Base-by-base conservation (phyloP, 2,113 vertebrate genomes). In the Rhinichthys klamathensis region DNA sequence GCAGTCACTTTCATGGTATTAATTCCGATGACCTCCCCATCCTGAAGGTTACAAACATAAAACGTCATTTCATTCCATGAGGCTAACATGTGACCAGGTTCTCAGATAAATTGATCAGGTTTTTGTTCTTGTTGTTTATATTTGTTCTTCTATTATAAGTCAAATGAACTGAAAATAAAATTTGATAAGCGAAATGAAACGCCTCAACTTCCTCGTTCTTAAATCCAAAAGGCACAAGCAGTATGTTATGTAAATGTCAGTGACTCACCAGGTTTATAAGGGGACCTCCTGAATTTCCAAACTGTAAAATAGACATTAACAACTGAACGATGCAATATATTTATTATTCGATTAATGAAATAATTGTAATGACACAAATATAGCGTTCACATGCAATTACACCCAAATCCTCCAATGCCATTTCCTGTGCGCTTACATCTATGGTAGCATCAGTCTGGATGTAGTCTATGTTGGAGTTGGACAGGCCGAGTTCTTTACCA, bases 1-100 rank as follows among this genome's bases (percentile, higher is more conserved):
- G 98, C 94, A 0, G 97, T 98, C 90, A 99, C 98, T 91, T 98
- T 99, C 96, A 99, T 99, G 21, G 98, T 99, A 91, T 99, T 99
- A 89, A 99, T 97, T 0, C 98, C 98, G 0, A 99, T 99, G 87
- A 99, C 98, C 77, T 99, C 98, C 0, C 98, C 98, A 21, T 99
- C 98, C 98, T 99, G 92, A 86, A 86, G 44, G 18, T 35, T 12
- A 78, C 6, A 73, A 77, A 63, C 32, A 77, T 35, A 23, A 23
- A 13, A 67, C 27, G 2, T 51, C 1, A 67, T 41, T 32, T 79
- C 13, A 49, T 16, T 58, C 3, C 21, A 51, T 51, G 10, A 74
- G 18, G 3, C 56, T 25, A 41, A 21, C 18, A 25, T 1, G 3
- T 74, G 41, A 67, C 16, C 9, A 67, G 65, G 3, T 67, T 35